phyloP scores from a whole-genome alignment of 2,113 vertebrate species.

The Campylomormyrus tamandua region DNA sequence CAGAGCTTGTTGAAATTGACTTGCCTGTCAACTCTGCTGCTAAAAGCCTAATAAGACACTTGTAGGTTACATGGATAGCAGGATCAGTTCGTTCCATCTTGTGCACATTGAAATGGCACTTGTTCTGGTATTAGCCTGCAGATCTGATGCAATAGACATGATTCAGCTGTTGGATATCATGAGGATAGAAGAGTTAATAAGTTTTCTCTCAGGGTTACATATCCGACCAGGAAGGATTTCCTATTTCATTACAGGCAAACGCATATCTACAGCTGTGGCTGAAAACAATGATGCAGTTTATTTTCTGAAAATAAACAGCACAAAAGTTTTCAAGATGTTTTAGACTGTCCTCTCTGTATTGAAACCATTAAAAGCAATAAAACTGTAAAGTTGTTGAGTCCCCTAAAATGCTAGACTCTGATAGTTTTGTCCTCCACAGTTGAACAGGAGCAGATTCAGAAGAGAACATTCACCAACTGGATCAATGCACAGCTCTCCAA shows the following conservation, averaged over 20 bases:
- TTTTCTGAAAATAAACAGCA: not conserved
- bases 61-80: not conserved
- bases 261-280: not conserved
- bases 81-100: not conserved
- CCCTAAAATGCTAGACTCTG: not conserved
- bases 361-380: not conserved
- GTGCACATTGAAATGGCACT: not conserved
- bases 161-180: not conserved
- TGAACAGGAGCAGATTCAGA: slow-evolving; percentile 86
- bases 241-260: not conserved
- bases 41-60: not conserved
- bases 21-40: not conserved
- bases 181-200: not conserved
- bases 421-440: slow-evolving; percentile 51
- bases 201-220: not conserved
- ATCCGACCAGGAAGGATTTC: not conserved
- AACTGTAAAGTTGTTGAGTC: not conserved
- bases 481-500: slow-evolving; percentile 87
- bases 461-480: slow-evolving; percentile 95
- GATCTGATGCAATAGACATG: not conserved
- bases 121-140: not conserved
- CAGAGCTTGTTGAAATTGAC: not conserved
- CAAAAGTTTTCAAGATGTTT: not conserved
- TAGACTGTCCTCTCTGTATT: not conserved
- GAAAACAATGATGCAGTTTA: not conserved